Evolutionary conservation across 2,797 vertebrate genomes (phyloP), one percentile per base, ranked within the genome.

Genomic region (Rhabdophis nuchalis): DNA sequence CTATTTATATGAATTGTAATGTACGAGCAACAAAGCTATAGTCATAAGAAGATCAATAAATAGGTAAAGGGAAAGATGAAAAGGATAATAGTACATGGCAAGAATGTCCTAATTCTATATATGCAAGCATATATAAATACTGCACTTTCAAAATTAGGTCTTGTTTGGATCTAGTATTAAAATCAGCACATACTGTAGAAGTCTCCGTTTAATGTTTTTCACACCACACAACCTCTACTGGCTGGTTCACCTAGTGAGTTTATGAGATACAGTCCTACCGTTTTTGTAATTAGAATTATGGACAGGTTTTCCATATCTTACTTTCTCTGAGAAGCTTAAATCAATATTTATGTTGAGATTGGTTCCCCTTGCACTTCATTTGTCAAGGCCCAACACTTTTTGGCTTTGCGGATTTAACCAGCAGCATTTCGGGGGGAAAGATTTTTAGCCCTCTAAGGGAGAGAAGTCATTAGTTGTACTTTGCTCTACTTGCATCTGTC

Each of bases 331-430:
- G 93, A 89, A 94, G 92, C 90, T 3, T 50, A 85, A 93, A 89
- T 4, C 29, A 96, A 89, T 95, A 93, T 95, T 97, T 96, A 92
- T 90, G 60, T 94, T 96, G 93, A 95, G 72, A n/a, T 41, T 87
- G 8, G 29, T 25, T 95, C 32, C 72, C 52, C 93, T 92, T 90
- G 46, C 86, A 93, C 14, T 64, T 90, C 87, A 54, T 91, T 95
- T 94, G 92, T 90, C 87, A 88, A 86, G 36, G 77, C 86, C 27
- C 2, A 86, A 58, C 0, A 0, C 5, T 91, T 95, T 95, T 95
- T 94, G 93, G 50, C 57, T 72, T 72, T 50, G 57, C 88, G 92
- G 94, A 95, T 89, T 94, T 96, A 91, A 86, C 46, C 0, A 36
- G 88, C 16, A 94, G 14, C 87, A 95, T 93, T 93, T 93, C 91